A percentile compares a stretch with the other conserved stretches of the same genome.
Conservation (phyloP, 2,113 vertebrate species). For the Stercorarius parasiticus region DNA sequence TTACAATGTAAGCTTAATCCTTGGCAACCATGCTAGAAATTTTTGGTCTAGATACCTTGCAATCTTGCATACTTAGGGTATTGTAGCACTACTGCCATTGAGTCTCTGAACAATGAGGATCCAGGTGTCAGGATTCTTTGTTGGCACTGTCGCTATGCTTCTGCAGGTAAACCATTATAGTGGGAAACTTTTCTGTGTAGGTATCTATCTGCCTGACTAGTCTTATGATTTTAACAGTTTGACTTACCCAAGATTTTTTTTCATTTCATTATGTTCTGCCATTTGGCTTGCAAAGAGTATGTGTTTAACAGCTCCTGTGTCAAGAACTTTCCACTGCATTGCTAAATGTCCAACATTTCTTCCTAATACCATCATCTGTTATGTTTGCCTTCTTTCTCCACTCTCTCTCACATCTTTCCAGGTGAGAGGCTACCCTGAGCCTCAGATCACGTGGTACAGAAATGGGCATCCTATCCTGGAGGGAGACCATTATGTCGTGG, state of each 20-base stretch:
- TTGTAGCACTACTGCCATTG: neutral
- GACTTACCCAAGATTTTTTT: neutral
- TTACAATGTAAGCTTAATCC: neutral
- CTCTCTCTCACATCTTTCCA: slow-evolving; percentile 50
- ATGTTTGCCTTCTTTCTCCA: neutral
- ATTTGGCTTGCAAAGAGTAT: slow-evolving; percentile 54
- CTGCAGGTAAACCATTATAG: neutral
- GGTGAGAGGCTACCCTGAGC: slow-evolving; percentile 88
- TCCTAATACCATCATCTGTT: slow-evolving; percentile 39
- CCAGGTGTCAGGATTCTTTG: neutral
- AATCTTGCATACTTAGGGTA: neutral
- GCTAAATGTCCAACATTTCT: slow-evolving; percentile 50
- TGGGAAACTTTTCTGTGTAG: neutral
- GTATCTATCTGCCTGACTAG: neutral
- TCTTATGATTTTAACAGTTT: slow-evolving; percentile 24
- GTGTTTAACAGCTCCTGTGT: slow-evolving; percentile 48
- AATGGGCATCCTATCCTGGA: slow-evolving; percentile 79
- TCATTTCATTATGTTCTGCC: slow-evolving; percentile 30
- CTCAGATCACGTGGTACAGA: slow-evolving; percentile 87
- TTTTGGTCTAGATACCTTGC: neutral
- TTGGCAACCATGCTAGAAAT: neutral
- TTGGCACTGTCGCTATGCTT: neutral
- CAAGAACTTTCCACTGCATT: slow-evolving; percentile 60
- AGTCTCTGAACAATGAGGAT: neutral
- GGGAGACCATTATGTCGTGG: slow-evolving; percentile 72